Evolutionary conservation across 2,797 vertebrate species (phyloP), one percentile per base, ranked within the genome.

Genomic region (Gymnodraco acuticeps): DNA sequence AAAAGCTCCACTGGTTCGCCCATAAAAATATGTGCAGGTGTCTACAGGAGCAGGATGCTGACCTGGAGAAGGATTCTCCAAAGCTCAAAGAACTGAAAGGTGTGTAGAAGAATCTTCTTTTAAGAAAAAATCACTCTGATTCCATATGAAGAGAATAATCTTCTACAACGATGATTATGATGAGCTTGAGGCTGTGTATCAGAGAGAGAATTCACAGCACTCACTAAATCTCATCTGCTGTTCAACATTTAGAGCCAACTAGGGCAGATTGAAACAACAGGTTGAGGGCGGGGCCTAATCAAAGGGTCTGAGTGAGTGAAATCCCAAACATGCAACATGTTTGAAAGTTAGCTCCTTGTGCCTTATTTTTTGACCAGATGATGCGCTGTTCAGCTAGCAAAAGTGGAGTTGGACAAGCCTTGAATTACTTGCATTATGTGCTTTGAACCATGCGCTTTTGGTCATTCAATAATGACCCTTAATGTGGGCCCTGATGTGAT

Each of bases 1-100:
- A 97, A 83, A 96, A 95, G 83, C 93, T 93, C 42, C 96, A 97
- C 83, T 97, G 96, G 96, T 97, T 97, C 87, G 91, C 95, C 52
- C 96, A 97, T 86, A 96, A 96, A 83, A 96, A 95, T 88, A 89
- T 95, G 71, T 97, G 96, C 85, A 92, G 94, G 76, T 82, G 72
- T 12, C 81, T 96, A 75, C 95, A 95, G 87, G 95, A 95, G 50
- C 87, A 93, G 56, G 93, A 95, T 7, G 91, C 95, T 13, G 93
- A 93, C 51, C 95, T 94, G 47, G 94, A 94, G 55, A 79, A 88
- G 46, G 93, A 96, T 75, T 88, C 94, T 41, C 93, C 94, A 55
- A 94, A 90, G 80, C 86, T 94, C 64, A 95, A 90, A 84, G 93
- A 81, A 19, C 75, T 89, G 13, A 88, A 85, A 87, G 89, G 90